Percentiles rank a stretch among this genome's conserved stretches.
Evolutionary conservation across 2,113 vertebrate species (phyloP).

Genomic region (Notarius lentiginosus): DNA sequence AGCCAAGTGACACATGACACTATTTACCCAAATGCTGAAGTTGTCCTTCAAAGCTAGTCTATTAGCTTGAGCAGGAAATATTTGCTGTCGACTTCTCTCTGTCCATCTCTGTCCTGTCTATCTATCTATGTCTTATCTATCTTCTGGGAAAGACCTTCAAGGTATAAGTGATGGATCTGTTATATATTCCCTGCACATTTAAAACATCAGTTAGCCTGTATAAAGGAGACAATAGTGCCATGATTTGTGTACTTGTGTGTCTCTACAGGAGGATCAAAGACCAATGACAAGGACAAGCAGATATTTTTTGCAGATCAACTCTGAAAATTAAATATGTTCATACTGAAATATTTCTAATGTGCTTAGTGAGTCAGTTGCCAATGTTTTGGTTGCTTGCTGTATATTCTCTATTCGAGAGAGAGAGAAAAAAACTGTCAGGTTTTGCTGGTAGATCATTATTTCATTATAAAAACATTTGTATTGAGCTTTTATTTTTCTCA

Average conservation of each 20-base stretch:
- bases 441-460: neutral
- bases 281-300: constrained; percentile 4
- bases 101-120: constrained; percentile 25
- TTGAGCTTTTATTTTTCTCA: neutral
- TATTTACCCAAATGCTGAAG: constrained; percentile 11
- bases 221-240: constrained; percentile 22
- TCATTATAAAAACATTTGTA: neutral
- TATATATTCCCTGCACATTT: constrained; percentile 3
- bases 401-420: neutral
- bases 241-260: constrained; percentile 12
- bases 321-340: neutral
- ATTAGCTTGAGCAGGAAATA: neutral
- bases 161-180: constrained; percentile 20
- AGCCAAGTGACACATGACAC: constrained; percentile 16
- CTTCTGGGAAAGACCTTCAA: constrained; percentile 20
- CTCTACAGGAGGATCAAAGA: neutral
- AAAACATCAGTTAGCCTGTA: constrained; percentile 15
- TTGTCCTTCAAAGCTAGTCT: constrained; percentile 20
- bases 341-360: neutral
- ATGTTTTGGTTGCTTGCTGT: neutral
- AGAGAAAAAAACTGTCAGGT: neutral
- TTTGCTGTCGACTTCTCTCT: constrained; percentile 9
- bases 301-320: neutral
- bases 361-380: neutral
- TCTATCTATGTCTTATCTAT: constrained; percentile 10